Conservation (phyloP, 2,113 vertebrate species). For the Odocoileus virginianus region DNA sequence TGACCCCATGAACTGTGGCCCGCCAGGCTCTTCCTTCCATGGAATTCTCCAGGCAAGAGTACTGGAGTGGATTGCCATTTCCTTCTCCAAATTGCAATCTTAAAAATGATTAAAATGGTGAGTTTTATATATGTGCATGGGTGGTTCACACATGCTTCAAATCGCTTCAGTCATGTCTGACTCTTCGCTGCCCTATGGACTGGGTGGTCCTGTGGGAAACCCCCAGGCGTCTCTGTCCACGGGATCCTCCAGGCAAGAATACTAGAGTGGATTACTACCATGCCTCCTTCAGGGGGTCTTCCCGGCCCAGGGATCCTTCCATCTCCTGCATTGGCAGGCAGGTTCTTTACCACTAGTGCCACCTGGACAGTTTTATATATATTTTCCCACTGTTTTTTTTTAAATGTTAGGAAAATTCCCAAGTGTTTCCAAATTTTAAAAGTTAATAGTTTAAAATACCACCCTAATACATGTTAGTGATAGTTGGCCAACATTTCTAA, state of each 20-base stretch:
- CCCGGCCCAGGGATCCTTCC: not conserved
- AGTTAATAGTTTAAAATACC: not conserved
- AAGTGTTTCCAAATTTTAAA: not conserved
- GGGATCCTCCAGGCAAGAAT: not conserved
- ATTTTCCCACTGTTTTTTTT: not conserved
- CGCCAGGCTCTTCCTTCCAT: not conserved
- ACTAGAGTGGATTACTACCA: not conserved
- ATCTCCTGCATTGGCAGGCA: not conserved
- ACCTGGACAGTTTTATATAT: not conserved
- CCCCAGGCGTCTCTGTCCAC: not conserved
- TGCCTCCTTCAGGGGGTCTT: not conserved
- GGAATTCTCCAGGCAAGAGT: not conserved
- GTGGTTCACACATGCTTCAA: not conserved
- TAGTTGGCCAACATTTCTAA: not conserved
- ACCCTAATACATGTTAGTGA: not conserved
- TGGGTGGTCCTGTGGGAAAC: not conserved
- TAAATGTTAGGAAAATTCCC: not conserved
- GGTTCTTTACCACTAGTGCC: not conserved
- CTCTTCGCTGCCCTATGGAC: not conserved
- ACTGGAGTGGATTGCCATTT: not conserved
- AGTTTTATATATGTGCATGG: not conserved
- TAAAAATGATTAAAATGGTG: not conserved
- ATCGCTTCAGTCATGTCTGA: not conserved
- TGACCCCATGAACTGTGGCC: not conserved
- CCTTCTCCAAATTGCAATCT: not conserved